Base-by-base conservation (phyloP, 2,113 vertebrate genomes). In the Garra rufa region DNA sequence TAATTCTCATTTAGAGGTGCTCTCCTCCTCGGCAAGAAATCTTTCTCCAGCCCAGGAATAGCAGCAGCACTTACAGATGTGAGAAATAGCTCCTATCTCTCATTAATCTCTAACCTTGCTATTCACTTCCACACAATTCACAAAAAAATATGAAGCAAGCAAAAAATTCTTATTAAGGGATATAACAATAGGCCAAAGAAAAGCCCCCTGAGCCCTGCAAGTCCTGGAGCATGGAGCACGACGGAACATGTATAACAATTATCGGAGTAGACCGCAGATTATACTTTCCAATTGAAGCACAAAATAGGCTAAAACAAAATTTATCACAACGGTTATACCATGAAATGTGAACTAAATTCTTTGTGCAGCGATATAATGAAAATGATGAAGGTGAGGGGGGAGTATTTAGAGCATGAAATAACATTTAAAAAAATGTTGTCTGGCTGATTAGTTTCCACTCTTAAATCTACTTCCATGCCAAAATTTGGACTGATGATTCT, bases 211-310 rank as follows among this genome's bases (percentile, higher is more conserved):
- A 79, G 55, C 76, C 76, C 67, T 59, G 67, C 63, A 61, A 57
- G 46, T 83, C 63, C 63, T 69, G 83, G 52, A 83, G 57, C 26
- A 30, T 14, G 6, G 19, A 85, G 81, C 82, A 84, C 83, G 81
- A 82, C 41, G 67, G 44, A 82, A 85, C 57, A 71, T 89, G 76
- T 85, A 83, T 80, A 88, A 87, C 84, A 77, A 85, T 87, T 90
- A 92, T 88, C 76, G 81, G 38, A 84, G 78, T 88, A 91, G 90
- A 83, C 67, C 15, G 63, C 82, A 81, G 75, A 88, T 89, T 89
- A 86, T 88, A 88, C 86, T 90, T 90, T 93, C 91, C 89, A 90
- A 90, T 89, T 92, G 76, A 90, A 88, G 89, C 57, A 85, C 82
- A 90, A 92, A 88, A 90, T 89, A 86, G 85, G 87, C 86, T 86